phyloP scores from a whole-genome alignment of 2,797 vertebrate species.

The Arctocebus calabarensis region DNA sequence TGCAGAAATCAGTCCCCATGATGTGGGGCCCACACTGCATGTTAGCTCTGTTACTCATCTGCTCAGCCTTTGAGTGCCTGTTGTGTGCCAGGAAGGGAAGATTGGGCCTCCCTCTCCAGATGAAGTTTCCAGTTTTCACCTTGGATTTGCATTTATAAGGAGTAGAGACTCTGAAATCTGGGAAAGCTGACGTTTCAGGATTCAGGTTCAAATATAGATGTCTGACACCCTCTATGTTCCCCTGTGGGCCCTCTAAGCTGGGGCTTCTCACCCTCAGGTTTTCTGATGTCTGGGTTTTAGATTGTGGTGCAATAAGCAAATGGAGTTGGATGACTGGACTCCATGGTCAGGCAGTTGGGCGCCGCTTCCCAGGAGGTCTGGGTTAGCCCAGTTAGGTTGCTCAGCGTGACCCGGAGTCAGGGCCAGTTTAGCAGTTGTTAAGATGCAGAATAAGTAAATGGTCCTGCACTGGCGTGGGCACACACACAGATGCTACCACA shows the following conservation, averaged over 20 bases:
- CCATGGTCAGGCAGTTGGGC: slow-evolving; percentile 70
- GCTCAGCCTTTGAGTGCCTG: accelerated
- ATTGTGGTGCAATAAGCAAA: slow-evolving; percentile 69
- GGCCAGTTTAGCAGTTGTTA: slow-evolving; percentile 67
- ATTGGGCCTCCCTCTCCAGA: background rate
- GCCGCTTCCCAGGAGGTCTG: background rate
- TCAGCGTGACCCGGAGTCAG: slow-evolving; percentile 75
- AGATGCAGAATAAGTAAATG: slow-evolving; percentile 79
- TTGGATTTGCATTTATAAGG: background rate
- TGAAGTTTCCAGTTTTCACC: background rate
- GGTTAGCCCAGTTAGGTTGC: slow-evolving; percentile 72
- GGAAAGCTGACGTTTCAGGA: background rate
- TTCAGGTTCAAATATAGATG: background rate
- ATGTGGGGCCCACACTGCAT: accelerated
- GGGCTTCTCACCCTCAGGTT: background rate
- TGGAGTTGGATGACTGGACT: slow-evolving; percentile 67
- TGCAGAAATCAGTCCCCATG: accelerated
- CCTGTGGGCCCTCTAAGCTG: accelerated
- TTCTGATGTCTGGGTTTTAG: slow-evolving; percentile 56
- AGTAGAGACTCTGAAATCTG: background rate
- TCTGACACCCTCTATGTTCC: background rate
- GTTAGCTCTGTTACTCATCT: background rate
- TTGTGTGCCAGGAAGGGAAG: background rate
- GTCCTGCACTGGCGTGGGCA: slow-evolving; percentile 2
- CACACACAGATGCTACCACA: background rate